These are phyloP conservation scores for Ametastegia equiseti DNA, from an alignment of 2,888 invertebrate species.

Conservation along the genomic window DNA sequence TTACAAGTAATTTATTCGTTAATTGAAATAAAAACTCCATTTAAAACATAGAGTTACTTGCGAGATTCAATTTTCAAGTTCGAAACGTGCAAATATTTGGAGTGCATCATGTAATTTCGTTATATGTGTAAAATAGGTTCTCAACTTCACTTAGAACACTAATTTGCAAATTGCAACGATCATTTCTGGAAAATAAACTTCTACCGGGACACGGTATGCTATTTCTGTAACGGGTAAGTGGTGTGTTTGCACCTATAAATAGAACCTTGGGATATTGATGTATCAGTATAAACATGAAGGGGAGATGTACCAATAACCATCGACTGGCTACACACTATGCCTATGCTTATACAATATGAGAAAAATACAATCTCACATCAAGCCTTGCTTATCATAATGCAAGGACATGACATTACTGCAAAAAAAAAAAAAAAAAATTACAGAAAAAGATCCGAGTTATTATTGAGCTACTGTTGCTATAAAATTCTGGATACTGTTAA, in stretches of 20 bases:
- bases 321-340: neutral
- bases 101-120: neutral
- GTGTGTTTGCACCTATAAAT: constrained; percentile 41
- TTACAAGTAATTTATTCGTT: neutral
- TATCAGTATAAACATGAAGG: constrained; percentile 31
- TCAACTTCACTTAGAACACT: neutral
- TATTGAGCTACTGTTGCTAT: neutral
- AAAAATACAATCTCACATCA: neutral
- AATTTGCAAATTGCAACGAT: neutral
- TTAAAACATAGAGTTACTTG: neutral
- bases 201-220: neutral
- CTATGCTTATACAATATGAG: neutral
- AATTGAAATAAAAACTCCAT: neutral
- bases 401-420: neutral
- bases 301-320: constrained; percentile 21
- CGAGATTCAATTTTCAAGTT: neutral
- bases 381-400: neutral
- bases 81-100: too few relatives aligned
- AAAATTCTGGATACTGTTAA: neutral
- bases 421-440: neutral
- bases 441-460: neutral
- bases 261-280: constrained; percentile 40
- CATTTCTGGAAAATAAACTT: neutral
- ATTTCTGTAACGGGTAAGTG: constrained; percentile 30
- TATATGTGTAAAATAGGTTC: neutral